Evolutionary conservation across 37 sponge, comb jelly and placozoan genomes (phyloP).

Genomic region (Chondrosia reniformis): DNA sequence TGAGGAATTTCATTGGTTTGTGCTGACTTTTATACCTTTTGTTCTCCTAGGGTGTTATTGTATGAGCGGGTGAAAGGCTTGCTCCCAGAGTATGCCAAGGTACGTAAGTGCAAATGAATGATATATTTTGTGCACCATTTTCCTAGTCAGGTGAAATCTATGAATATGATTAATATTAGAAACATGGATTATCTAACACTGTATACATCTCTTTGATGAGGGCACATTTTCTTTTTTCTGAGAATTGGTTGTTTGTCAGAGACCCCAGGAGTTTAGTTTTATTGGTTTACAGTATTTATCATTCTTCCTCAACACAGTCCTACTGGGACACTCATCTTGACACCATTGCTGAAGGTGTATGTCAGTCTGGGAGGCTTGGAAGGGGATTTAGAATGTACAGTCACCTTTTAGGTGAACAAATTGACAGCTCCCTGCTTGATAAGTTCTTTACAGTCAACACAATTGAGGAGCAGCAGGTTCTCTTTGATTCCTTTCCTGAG

Average conservation of each 20-base stretch:
- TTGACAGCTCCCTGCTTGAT: conserved; percentile 28
- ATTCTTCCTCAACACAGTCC: conserved; percentile 2
- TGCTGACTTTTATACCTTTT: not conserved
- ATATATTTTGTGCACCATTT: no score
- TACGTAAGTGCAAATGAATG: no score
- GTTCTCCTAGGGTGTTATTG: conserved; percentile 10
- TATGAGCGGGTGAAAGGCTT: conserved; percentile 10
- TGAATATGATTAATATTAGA: no score
- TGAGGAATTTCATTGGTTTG: not conserved
- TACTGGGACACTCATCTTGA: conserved; percentile 40
- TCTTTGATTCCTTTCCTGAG: conserved; percentile 28
- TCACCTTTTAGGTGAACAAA: not conserved
- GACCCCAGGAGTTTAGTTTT: no score
- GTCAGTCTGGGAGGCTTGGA: conserved; percentile 31
- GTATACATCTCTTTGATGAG: no score
- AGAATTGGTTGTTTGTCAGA: no score
- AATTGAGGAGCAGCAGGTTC: conserved; percentile 43
- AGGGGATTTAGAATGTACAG: conserved; percentile 33
- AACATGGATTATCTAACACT: no score
- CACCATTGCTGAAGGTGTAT: conserved; percentile 18
- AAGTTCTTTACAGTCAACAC: conserved; percentile 22
- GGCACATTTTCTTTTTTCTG: no score
- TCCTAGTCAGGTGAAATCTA: no score
- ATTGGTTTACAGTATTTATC: no score
- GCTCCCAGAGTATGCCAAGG: conserved; percentile 35